Base-by-base conservation (phyloP, 2,797 vertebrate genomes). In the Falco naumanni region DNA sequence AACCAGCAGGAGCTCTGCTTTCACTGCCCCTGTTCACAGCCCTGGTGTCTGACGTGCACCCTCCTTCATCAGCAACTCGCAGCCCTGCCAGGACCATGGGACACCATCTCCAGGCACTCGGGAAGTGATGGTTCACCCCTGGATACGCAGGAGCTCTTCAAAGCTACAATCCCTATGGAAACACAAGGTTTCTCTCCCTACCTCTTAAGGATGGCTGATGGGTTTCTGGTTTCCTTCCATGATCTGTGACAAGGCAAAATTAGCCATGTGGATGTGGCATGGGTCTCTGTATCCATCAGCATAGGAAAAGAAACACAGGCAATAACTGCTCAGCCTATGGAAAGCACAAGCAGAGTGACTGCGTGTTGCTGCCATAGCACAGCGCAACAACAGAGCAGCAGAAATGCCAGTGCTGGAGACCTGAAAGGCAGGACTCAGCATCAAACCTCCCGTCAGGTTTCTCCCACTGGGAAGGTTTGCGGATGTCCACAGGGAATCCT, bases 301-400 rank as follows among this genome's bases (percentile, higher is more conserved):
- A 24, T 6, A 16, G 14, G 9, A 41, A 54, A 80, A 53, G 50
- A 19, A n/a, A 17, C 13, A 26, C 15, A 21, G 21, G 29, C 76
- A 76, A 13, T 74, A 69, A 53, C 25, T 9, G 4, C 65, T 28
- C 31, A 10, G 0, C 11, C 29, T 64, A 9, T 16, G 25, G 70
- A 64, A 77, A 85, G 28, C 16, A 50, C n/a, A 50, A 1, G 3
- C 25, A 15, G 43, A 68, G 45, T 9, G 50, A 34, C 25, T 50
- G 54, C 4, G 0, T 7, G 7, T 6, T 33, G 16, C 39, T 75
- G 31, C 57, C 9, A 1, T 5, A 22, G 45, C 18, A 31, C 41
- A 15, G 64, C 10, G 17, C 51, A 70, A 18, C 17, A 39, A 6
- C 41, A 47, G 63, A 54, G 48, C 3, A 19, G 22, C 65, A 54